phyloP scores from a whole-genome alignment of 92 coral and sea anemone species.

The Zoanthus solanderi region DNA sequence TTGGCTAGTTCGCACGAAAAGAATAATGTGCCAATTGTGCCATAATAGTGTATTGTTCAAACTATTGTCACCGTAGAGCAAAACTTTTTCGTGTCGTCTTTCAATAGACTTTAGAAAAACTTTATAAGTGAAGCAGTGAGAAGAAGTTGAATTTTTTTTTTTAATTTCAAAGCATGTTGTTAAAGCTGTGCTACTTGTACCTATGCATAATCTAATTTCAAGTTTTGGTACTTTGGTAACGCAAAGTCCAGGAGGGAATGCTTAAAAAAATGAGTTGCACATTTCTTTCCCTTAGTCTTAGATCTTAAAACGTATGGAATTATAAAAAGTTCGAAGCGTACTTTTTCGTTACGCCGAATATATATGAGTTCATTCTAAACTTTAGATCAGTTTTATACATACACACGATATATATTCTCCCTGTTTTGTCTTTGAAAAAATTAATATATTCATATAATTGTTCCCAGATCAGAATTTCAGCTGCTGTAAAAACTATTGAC shows the following conservation, averaged over 20 bases:
- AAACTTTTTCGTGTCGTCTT: slow-evolving; percentile 24
- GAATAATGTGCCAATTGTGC: slow-evolving; percentile 59
- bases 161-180: neutral
- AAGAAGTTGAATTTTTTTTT: neutral
- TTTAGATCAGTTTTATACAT: neutral
- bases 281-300: slow-evolving; percentile 36
- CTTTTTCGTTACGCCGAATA: neutral
- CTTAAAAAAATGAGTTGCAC: slow-evolving; percentile 30
- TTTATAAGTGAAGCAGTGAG: slow-evolving; percentile 11
- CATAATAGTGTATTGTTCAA: slow-evolving; percentile 49
- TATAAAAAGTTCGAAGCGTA: slow-evolving; percentile 6
- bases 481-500: neutral
- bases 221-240: slow-evolving; percentile 25
- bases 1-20: slow-evolving; percentile 55
- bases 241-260: slow-evolving; percentile 7
- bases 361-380: neutral
- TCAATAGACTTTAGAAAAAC: slow-evolving; percentile 38
- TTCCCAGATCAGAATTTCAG: neutral
- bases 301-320: slow-evolving; percentile 22
- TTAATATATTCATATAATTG: neutral
- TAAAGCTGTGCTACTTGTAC: neutral
- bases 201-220: neutral
- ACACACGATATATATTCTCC: neutral
- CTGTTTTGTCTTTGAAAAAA: neutral
- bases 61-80: slow-evolving; percentile 27